Conservation (phyloP, 2,888 invertebrate species). For the Calliphora vomitoria region DNA sequence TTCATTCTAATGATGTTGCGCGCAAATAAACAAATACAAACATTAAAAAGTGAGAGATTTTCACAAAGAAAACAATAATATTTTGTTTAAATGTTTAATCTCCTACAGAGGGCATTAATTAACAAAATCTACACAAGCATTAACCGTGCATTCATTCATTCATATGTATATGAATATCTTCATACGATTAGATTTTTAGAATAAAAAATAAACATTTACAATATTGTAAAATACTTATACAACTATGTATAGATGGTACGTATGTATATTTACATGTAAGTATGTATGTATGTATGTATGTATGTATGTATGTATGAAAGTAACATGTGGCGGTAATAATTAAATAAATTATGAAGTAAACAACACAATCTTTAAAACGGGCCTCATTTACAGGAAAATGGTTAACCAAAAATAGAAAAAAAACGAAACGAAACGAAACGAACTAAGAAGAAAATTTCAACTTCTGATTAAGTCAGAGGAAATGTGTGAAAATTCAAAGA, state of each 20-base stretch:
- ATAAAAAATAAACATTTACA: background rate
- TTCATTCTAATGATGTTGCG: slow-evolving; percentile 30
- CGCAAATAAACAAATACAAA: slow-evolving; percentile 54
- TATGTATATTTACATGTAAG: too few species aligned
- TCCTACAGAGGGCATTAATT: slow-evolving; percentile 33
- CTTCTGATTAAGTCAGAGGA: background rate
- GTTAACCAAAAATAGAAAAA: too few species aligned
- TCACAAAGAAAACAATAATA: slow-evolving; percentile 25
- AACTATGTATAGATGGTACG: too few species aligned
- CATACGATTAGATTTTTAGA: background rate
- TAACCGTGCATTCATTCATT: too few species aligned
- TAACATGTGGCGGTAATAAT: slow-evolving; percentile 24
- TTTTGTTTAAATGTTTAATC: slow-evolving; percentile 36
- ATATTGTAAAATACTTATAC: too few species aligned
- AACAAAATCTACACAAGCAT: background rate
- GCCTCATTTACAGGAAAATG: background rate
- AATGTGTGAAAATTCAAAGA: slow-evolving; percentile 49
- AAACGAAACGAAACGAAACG: too few species aligned
- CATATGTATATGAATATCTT: background rate
- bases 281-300: too few species aligned
- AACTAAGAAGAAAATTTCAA: too few species aligned
- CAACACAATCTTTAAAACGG: background rate
- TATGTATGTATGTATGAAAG: background rate
- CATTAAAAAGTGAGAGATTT: slow-evolving; percentile 36
- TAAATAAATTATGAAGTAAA: slow-evolving; percentile 20